Conservation (phyloP, 2,888 invertebrate genomes). For the Clivina fossor region DNA sequence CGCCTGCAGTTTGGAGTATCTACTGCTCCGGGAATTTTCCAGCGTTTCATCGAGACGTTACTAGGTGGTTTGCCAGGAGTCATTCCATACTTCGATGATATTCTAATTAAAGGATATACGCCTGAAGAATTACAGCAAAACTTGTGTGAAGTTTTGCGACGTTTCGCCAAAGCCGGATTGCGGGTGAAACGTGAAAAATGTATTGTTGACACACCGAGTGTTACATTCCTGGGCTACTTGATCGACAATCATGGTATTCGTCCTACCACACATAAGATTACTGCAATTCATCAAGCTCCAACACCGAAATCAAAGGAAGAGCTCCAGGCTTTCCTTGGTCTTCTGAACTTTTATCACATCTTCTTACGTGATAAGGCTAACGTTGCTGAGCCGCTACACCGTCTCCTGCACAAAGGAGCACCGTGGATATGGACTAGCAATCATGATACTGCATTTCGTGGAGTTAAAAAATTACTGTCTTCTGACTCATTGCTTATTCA, state of each 20-base stretch:
- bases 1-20: slow-evolving; percentile 41
- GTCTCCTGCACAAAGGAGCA: slow-evolving; percentile 8
- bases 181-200: slow-evolving; percentile 40
- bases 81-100: slow-evolving; percentile 38
- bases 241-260: slow-evolving; percentile 20
- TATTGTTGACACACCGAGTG: slow-evolving; percentile 39
- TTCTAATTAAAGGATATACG: slow-evolving; percentile 31
- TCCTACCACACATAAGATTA: slow-evolving; percentile 18
- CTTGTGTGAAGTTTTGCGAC: slow-evolving; percentile 13
- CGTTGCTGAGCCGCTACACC: slow-evolving; percentile 20
- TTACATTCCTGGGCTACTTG: slow-evolving; percentile 40
- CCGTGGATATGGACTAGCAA: slow-evolving; percentile 14
- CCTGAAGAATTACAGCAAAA: not conserved
- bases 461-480: slow-evolving; percentile 8
- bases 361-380: slow-evolving; percentile 33
- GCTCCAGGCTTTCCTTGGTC: slow-evolving; percentile 26
- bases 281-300: slow-evolving; percentile 22
- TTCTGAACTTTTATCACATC: slow-evolving; percentile 39
- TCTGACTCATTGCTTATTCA: slow-evolving; percentile 1
- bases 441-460: slow-evolving; percentile 4
- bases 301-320: slow-evolving; percentile 21
- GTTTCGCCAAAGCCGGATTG: slow-evolving; percentile 35
- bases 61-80: slow-evolving; percentile 39
- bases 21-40: slow-evolving; percentile 43
- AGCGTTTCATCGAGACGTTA: slow-evolving; percentile 42